Conservation (phyloP, 1,140 invertebrate species). For the Antheraea mylitta region DNA sequence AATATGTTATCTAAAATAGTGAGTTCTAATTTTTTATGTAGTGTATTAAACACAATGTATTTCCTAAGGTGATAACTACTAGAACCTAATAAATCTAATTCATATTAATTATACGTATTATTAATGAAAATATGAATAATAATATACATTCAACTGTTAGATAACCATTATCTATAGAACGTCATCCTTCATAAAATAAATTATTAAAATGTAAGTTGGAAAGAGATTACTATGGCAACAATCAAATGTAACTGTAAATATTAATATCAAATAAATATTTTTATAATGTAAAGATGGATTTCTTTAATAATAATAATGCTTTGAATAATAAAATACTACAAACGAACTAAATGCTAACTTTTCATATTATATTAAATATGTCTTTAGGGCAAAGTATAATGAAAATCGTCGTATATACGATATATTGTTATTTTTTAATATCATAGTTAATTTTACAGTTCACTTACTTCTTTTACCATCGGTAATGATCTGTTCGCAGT, state of each 20-base stretch:
- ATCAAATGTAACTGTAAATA: not conserved
- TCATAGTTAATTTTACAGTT: not conserved
- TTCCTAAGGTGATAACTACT: not conserved
- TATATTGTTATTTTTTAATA: not conserved
- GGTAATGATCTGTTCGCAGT: conserved; percentile 92
- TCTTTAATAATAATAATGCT: no score
- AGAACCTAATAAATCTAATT: no score
- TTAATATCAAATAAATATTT: not conserved
- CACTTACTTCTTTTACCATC: conserved; percentile 91
- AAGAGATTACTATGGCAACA: not conserved
- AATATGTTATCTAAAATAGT: not conserved
- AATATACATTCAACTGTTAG: not conserved
- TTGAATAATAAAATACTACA: not conserved
- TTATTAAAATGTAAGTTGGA: not conserved
- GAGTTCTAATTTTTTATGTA: not conserved
- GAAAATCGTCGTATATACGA: no score
- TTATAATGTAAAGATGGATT: no score
- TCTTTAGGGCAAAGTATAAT: not conserved
- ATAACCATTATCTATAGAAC: not conserved
- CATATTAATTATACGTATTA: not conserved
- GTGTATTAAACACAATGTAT: not conserved
- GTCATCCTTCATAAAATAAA: not conserved
- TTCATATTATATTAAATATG: not conserved
- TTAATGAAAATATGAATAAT: no score
- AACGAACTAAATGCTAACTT: not conserved